Base-by-base conservation (phyloP, 2,113 vertebrate genomes). In the Grammomys surdaster region DNA sequence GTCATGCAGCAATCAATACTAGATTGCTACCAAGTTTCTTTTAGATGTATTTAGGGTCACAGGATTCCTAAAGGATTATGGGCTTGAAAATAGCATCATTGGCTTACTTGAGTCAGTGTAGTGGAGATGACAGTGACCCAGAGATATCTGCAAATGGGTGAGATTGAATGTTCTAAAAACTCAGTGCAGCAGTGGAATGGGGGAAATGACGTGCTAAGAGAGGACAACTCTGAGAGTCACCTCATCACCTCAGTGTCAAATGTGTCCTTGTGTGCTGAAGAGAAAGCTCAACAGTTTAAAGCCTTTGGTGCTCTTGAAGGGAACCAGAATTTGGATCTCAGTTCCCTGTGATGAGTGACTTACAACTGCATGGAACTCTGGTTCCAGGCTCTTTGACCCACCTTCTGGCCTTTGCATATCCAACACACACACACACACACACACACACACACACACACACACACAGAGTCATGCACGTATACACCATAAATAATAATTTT, bases 141-240 rank as follows among this genome's bases (percentile, higher is more conserved):
- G 17, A 24, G 31, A 24, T 40, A 65, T 67, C 51, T 48, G 31
- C 48, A 51, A 24, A 7, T 20, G 16, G 70, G 22, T 20, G 60
- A 75, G 3, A 43, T 48, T 58, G 5, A 26, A 48, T 77, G 43
- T 91, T n/a, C 58, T 87, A 31, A 91, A 92, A 94, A 51, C 31
- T 75, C 28, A 58, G 0, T 46, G 36, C 20, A 73, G 51, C n/a
- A 76, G 76, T 26, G 72, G 48, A 86, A 11, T 40, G 48, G 54
- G 82, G 54, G 24, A 75, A 86, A 81, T 26, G 54, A 90, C 69
- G 24, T 77, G 20, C 20, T 43, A 46, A 95, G n/a, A 72, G 22
- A 93, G 60, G 43, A 93, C 40, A 87, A 91, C 73, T 10, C 80
- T 46, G 56, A 81, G 31, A 94, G 46, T 92, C 51, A 88, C 3